Evolutionary conservation across 2,797 vertebrate genomes (phyloP), one percentile per base, ranked within the genome.

Genomic region (Hemitrygon akajei): DNA sequence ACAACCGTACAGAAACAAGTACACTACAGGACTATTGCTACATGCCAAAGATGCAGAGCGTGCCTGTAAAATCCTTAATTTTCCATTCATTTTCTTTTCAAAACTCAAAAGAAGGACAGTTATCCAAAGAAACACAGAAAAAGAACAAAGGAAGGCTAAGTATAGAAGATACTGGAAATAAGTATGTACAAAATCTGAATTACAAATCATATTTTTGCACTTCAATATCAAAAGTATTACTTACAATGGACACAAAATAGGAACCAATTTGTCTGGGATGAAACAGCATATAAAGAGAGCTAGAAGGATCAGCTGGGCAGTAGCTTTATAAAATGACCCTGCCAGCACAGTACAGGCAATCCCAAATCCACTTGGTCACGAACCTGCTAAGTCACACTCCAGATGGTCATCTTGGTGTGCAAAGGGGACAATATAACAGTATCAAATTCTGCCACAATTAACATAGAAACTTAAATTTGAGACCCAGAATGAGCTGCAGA

Each of bases 391-490:
- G 86, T 34, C 56, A 25, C 86, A 11, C 86, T 69, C 86, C 86
- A 89, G 60, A 34, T 37, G n/a, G 86, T 69, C 60, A 69, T 10
- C 7, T 66, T 37, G 60, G 63, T 40, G 86, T 89, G 60, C 86
- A 60, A 63, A 0, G 16, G 30, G 81, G 6, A 34, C 58, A 89
- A 22, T 69, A 4, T 18, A 79, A 79, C 77, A 79, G 77, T 18
- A 18, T 89, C n/a, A 69, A 22, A 89, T 89, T 89, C 86, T 69
- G 66, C 37, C 86, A 89, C n/a, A 66, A 89, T 66, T 69, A 69
- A 69, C 86, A 89, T 37, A 89, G 63, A 89, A 89, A 89, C 16
- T 89, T 69, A 69, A 69, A 89, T 37, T 20, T 89, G n/a, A 89
- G 86, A 22, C 60, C 7, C n/a, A 10, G 86, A 89, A 69, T 89